Base-by-base conservation (phyloP, 2,113 vertebrate species). In the Tapirus terrestris region DNA sequence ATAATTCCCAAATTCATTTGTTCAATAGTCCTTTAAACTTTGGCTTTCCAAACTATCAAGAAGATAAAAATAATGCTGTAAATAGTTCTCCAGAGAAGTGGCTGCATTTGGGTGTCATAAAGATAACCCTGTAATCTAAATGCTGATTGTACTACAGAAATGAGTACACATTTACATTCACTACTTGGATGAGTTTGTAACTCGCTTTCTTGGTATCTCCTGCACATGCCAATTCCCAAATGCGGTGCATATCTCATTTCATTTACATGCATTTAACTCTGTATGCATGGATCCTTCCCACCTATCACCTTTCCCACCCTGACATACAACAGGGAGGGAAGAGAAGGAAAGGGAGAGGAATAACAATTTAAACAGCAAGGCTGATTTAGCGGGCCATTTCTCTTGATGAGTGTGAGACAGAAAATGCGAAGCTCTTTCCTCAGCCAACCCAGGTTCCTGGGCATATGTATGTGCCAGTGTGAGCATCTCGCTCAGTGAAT, bases 21-120 rank as follows among this genome's bases (percentile, higher is more conserved):
- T 95, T 96, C 79, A 95, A 91, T 1, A 93, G 95, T 92, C 89
- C 90, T 97, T 96, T 97, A 94, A 95, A 96, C 90, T 84, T 60
- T 84, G 96, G 65, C 83, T 98, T 95, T 83, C 82, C 56, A 88
- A 91, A 96, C 87, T 12, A 97, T 33, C 53, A 60, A 5, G 43
- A 83, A 97, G 90, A 92, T 75, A 88, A 87, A 97, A 96, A 67
- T 33, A 43, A 68, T 9, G 75, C 89, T 20, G 51, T 39, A 61
- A 88, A 79, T 8, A 73, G 53, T 39, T 77, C 77, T 85, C 93
- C 29, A 31, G 88, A 88, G 77, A 60, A 93, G 85, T 1, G 65
- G 80, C 56, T 91, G 39, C 76, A 53, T 36, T 56, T 18, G 86
- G 68, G 79, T 89, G 90, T 61, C 25, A 0, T 7, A 51, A 56